Conservation (phyloP, 2,113 vertebrate genomes). For the Hemiscyllium ocellatum region DNA sequence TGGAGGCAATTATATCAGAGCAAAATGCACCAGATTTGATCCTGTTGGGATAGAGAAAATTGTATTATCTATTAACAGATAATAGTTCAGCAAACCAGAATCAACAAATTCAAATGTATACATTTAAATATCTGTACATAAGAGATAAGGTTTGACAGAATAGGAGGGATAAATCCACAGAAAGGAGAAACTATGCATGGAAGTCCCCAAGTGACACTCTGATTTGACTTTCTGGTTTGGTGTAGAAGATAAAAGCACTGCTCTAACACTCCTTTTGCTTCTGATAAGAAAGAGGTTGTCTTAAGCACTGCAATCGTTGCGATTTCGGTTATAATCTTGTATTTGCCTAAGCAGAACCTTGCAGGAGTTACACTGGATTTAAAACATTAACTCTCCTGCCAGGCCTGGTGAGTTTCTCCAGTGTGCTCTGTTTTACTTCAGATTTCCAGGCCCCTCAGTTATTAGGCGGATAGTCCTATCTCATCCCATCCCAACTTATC, state of each 20-base stretch:
- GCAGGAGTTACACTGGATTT: too few species aligned
- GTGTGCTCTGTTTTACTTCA: too few species aligned
- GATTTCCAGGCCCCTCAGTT: too few species aligned
- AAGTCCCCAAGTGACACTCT: neutral
- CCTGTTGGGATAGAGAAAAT: neutral
- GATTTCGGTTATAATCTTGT: neutral
- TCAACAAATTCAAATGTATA: neutral
- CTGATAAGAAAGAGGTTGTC: neutral
- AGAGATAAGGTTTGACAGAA: neutral
- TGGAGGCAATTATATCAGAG: neutral
- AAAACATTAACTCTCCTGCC: too few species aligned
- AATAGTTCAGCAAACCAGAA: neutral
- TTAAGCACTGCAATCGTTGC: neutral
- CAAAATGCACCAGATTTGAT: neutral
- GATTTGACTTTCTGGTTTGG: neutral
- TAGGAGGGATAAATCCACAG: neutral
- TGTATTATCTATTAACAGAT: neutral
- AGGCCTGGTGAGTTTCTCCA: too few species aligned
- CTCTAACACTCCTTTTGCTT: neutral
- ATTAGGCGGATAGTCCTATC: neutral
- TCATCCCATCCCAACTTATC: neutral
- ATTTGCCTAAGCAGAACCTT: too few species aligned
- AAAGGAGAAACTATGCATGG: neutral
- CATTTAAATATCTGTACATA: neutral
- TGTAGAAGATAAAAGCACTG: neutral